A percentile compares a stretch with the other conserved stretches of the same genome.
These are phyloP conservation scores for Gryon sp. DNA, from an alignment of 1,140 invertebrate species.

Conservation along the genomic window DNA sequence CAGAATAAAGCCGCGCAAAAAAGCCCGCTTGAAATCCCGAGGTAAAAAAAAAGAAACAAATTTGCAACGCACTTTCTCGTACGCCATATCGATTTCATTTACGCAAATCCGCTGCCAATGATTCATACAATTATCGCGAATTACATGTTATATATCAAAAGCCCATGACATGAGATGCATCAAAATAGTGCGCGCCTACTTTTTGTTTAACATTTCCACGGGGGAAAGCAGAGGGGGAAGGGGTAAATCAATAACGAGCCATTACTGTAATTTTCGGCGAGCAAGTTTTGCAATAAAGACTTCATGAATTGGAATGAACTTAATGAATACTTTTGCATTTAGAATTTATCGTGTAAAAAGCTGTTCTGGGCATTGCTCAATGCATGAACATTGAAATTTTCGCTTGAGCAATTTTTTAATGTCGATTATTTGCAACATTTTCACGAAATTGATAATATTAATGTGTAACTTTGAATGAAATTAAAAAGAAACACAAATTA, in stretches of 20 bases:
- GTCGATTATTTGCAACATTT: too few relatives aligned
- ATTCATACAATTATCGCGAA: conserved; percentile 30
- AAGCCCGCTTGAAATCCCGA: too few relatives aligned
- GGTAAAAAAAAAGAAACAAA: too few relatives aligned
- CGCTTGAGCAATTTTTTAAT: too few relatives aligned
- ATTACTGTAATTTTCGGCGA: conserved; percentile 46
- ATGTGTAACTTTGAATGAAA: too few relatives aligned
- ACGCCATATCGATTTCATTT: conserved; percentile 21
- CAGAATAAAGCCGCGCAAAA: too few relatives aligned
- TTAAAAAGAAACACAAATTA: too few relatives aligned
- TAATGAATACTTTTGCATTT: conserved; percentile 34
- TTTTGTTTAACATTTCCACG: conserved; percentile 20
- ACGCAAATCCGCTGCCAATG: conserved; percentile 13
- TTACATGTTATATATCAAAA: conserved; percentile 32
- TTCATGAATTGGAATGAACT: conserved; percentile 40
- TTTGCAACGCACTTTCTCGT: too few relatives aligned
- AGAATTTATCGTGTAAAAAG: conserved; percentile 21
- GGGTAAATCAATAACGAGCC: conserved; percentile 41
- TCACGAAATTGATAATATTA: too few relatives aligned
- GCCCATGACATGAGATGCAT: conserved; percentile 21
- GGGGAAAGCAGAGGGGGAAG: too few relatives aligned
- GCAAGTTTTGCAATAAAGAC: conserved; percentile 49
- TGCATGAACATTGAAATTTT: too few relatives aligned
- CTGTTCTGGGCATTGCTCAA: too few relatives aligned
- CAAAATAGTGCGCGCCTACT: conserved; percentile 14